Evolutionary conservation across 2,888 invertebrate genomes (phyloP), one percentile per base, ranked within the genome.

Genomic region (Noctua pronuba): DNA sequence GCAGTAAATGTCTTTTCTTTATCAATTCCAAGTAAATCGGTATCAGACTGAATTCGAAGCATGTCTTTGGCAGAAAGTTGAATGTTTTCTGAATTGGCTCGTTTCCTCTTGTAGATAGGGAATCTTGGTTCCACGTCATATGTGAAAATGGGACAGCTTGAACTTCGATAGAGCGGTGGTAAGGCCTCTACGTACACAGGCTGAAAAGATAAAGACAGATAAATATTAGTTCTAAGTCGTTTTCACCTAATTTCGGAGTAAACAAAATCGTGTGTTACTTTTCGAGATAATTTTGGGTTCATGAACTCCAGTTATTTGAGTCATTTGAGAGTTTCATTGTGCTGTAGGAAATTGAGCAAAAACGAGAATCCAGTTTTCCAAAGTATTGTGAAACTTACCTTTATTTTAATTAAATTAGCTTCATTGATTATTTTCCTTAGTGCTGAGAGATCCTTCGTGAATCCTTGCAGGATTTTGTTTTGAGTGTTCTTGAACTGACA

Each of bases 321-420:
- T 62, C 4, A 60, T 31, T 58, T 58, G 6, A 58, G 13, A 6
- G 6, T 58, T 55, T 28, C 58, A 28, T 16, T 16, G 16, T 28
- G 28, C 58, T 58, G 28, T 58, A 60, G n/a, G 41, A 65, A 65
- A 4, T 8, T 76, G 2, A 8, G 1, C 6, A 18, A n/a, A 38
- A 46, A 21, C 16, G 16, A 18, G 0, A 49, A 49, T 35, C 16
- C 4, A 1, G 8, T 41, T 41, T 46, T n/a, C 6, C 31, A 6
- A 31, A 31, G 31, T 44, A 16, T 21, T 24, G 0, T 35, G 3
- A 65, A 65, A 76, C 88, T 94, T 93, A 98, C 98, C 97, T 98
- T 98, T 78, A 98, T 98, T 96, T 98, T 98, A 87, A 98, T 97
- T 84, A 99, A 97, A 90, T 99, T 98, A 38, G 99, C 97, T 95